Evolutionary conservation across 23 tunicate species (phyloP).

Genomic region (Trididemnum clinides): DNA sequence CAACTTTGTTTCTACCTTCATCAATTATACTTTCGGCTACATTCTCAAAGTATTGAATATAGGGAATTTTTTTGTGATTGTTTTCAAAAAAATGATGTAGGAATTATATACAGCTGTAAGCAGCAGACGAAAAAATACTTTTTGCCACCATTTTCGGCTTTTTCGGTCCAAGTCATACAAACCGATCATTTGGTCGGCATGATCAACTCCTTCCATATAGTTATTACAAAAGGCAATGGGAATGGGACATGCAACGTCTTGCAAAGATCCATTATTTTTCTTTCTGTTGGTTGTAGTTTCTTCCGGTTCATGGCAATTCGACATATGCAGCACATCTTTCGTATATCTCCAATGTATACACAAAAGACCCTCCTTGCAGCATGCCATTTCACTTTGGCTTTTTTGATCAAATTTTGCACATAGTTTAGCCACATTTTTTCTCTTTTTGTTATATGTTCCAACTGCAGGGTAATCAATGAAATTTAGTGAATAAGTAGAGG

Average conservation of each 20-base stretch:
- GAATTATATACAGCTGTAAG: too few relatives aligned
- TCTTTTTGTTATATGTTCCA: too few relatives aligned
- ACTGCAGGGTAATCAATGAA: neutral
- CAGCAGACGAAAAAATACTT: conserved; percentile 3
- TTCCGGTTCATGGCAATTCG: too few relatives aligned
- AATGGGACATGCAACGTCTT: neutral
- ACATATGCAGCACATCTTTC: neutral
- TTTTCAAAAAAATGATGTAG: conserved; percentile 1
- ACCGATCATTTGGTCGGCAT: too few relatives aligned
- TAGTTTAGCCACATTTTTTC: conserved; percentile 6
- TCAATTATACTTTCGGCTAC: conserved; percentile 2
- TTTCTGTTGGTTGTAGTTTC: neutral
- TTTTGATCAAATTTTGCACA: neutral
- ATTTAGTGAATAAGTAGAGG: too few relatives aligned
- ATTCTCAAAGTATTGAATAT: neutral
- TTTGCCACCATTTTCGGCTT: conserved; percentile 7
- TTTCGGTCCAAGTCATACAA: conserved; percentile 6
- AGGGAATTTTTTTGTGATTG: conserved; percentile 13
- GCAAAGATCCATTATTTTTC: neutral
- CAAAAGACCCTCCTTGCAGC: conserved; percentile 9
- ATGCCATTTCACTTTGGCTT: conserved; percentile 10
- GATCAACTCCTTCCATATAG: conserved; percentile 14
- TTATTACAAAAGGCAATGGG: neutral
- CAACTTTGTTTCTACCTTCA: neutral
- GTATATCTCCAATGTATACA: neutral